A percentile compares a stretch with the other conserved stretches of the same genome.
Evolutionary conservation across 2,113 vertebrate species (phyloP).

Genomic region (Anolis sagrei): DNA sequence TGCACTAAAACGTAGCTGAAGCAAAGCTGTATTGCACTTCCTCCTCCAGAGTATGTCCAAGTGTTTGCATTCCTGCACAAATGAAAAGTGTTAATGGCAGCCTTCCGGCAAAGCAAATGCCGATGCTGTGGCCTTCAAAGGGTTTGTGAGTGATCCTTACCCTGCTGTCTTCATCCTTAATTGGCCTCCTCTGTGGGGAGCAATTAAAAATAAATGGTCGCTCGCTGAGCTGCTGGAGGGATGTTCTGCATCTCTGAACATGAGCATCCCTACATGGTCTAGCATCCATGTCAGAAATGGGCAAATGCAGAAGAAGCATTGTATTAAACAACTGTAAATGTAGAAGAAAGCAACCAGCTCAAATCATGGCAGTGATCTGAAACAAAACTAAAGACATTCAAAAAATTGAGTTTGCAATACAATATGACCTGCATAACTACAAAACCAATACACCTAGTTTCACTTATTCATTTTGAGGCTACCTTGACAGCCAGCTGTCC

Average conservation of each 20-base stretch:
- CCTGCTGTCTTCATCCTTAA: constrained; percentile 77
- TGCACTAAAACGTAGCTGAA: constrained; percentile 65
- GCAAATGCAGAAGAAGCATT: constrained; percentile 22
- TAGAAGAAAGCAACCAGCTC: background rate
- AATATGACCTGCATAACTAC: too few species aligned
- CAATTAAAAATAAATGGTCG: constrained; percentile 77
- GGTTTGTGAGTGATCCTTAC: constrained; percentile 72
- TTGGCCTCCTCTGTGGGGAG: constrained; percentile 74
- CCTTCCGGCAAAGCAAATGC: constrained; percentile 72
- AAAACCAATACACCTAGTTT: too few species aligned
- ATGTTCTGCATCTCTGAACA: constrained; percentile 46
- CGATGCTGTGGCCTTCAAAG: constrained; percentile 72
- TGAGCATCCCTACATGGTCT: constrained; percentile 34
- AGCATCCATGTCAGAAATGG: background rate
- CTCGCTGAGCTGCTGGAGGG: constrained; percentile 72
- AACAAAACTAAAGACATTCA: constrained; percentile 22
- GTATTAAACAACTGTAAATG: background rate
- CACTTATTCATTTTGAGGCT: too few species aligned
- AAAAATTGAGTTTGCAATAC: background rate
- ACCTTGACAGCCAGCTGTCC: too few species aligned
- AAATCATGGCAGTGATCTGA: constrained; percentile 5
- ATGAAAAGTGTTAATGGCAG: constrained; percentile 72
- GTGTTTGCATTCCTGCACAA: constrained; percentile 72
- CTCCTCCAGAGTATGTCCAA: constrained; percentile 66
- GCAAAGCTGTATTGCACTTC: constrained; percentile 67